Conservation (phyloP, 2,797 vertebrate species). For the Oreortyx pictus region DNA sequence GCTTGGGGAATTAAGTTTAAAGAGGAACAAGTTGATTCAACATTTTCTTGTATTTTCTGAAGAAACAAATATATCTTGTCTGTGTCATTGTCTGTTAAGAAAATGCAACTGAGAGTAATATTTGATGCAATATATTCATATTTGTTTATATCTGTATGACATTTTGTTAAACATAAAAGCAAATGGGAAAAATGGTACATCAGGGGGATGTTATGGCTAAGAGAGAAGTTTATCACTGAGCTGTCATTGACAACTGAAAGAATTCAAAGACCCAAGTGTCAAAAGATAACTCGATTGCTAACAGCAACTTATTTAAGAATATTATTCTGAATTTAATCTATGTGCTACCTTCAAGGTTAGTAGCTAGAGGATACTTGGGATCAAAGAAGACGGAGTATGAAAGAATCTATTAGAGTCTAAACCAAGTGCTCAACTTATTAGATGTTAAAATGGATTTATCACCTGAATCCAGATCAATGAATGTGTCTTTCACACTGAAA, state of each 20-base stretch:
- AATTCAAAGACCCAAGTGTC: conserved; percentile 28
- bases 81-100: conserved; percentile 43
- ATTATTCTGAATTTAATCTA: conserved; percentile 42
- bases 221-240: conserved; percentile 61
- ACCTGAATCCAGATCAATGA: background rate
- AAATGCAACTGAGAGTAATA: conserved; percentile 42
- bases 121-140: conserved; percentile 49
- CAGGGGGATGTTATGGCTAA: conserved; percentile 39
- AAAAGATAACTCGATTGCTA: conserved; percentile 39
- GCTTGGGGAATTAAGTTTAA: background rate
- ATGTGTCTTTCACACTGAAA: background rate
- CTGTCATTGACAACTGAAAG: conserved; percentile 60
- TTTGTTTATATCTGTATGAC: conserved; percentile 49
- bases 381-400: conserved; percentile 37
- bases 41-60: conserved; percentile 24
- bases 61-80: conserved; percentile 13
- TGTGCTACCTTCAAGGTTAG: conserved; percentile 46
- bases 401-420: conserved; percentile 2
- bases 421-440: background rate
- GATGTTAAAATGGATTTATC: background rate
- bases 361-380: conserved; percentile 52
- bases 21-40: background rate
- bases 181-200: conserved; percentile 44
- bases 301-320: conserved; percentile 51
- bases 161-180: conserved; percentile 70